These are phyloP conservation scores for Escarpia spicata DNA, from an alignment of 2,888 invertebrate species.

Conservation along the genomic window DNA sequence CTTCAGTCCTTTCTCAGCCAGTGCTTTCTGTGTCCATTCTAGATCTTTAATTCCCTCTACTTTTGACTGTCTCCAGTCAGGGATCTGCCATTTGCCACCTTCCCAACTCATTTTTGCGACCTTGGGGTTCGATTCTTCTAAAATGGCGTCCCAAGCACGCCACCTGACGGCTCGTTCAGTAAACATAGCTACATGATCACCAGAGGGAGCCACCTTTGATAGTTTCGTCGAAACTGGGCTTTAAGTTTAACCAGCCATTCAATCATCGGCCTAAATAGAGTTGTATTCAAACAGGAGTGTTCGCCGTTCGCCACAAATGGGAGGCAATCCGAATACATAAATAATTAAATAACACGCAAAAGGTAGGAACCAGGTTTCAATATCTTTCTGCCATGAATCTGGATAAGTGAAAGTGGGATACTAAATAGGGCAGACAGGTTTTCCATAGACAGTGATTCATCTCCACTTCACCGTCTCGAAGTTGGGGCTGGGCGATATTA, in stretches of 20 bases:
- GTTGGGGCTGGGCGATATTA: too few species aligned
- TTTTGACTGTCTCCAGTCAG: conserved; percentile 54
- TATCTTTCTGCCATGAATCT: background rate
- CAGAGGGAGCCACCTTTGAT: background rate
- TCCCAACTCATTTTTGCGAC: conserved; percentile 21
- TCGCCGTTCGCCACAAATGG: background rate
- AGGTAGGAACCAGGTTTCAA: background rate
- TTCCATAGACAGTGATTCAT: too few species aligned
- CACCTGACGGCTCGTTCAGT: background rate
- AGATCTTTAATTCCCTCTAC: conserved; percentile 50
- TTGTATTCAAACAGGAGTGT: background rate
- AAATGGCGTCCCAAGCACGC: background rate
- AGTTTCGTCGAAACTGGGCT: background rate
- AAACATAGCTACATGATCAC: background rate
- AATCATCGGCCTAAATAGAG: background rate
- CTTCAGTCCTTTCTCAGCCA: conserved; percentile 48
- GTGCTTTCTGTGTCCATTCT: conserved; percentile 43
- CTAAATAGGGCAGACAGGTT: too few species aligned
- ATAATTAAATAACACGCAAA: background rate
- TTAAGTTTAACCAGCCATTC: background rate
- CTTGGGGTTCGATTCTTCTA: background rate
- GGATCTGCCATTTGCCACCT: conserved; percentile 37
- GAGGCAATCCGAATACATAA: background rate
- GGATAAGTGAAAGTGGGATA: background rate
- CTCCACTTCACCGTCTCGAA: too few species aligned